These are phyloP conservation scores for Apolygus lucorum DNA, from an alignment of 1,140 invertebrate genomes.

Conservation along the genomic window DNA sequence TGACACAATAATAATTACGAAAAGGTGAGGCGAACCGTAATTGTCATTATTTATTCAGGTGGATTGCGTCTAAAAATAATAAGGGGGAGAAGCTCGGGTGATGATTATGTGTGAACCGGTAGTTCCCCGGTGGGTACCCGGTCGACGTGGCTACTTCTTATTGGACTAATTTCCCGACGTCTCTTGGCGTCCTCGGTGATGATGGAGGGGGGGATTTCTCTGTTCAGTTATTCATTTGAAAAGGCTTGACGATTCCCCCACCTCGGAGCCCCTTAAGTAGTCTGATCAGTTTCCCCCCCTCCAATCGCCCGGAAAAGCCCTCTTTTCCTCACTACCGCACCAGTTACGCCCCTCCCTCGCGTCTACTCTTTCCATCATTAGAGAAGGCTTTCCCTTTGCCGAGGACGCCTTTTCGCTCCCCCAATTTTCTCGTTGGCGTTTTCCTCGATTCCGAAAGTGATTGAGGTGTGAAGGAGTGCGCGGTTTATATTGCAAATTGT, in stretches of 20 bases:
- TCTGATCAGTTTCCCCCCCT: background rate
- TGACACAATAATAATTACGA: too few relatives aligned
- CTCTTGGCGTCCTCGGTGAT: background rate
- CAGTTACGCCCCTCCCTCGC: too few relatives aligned
- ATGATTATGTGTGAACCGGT: background rate
- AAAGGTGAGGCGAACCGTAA: too few relatives aligned
- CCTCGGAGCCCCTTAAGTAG: background rate
- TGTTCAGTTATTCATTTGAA: conserved; percentile 1
- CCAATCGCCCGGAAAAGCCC: background rate
- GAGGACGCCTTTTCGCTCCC: too few relatives aligned
- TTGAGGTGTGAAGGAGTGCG: background rate
- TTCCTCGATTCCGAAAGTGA: background rate
- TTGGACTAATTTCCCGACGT: background rate
- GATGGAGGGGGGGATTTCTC: background rate
- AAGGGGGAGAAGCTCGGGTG: background rate
- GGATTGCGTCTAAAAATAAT: background rate
- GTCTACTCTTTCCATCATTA: background rate
- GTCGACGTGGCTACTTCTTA: background rate
- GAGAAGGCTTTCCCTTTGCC: background rate
- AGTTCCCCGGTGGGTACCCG: background rate
- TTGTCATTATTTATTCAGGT: background rate
- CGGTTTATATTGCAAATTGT: background rate
- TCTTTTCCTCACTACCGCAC: background rate
- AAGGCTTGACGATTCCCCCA: background rate
- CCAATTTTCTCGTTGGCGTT: too few relatives aligned